Percentiles rank a stretch among this genome's conserved stretches.
phyloP scores from a whole-genome alignment of 2,888 invertebrate species.

The Caenorhabditis sp. region DNA sequence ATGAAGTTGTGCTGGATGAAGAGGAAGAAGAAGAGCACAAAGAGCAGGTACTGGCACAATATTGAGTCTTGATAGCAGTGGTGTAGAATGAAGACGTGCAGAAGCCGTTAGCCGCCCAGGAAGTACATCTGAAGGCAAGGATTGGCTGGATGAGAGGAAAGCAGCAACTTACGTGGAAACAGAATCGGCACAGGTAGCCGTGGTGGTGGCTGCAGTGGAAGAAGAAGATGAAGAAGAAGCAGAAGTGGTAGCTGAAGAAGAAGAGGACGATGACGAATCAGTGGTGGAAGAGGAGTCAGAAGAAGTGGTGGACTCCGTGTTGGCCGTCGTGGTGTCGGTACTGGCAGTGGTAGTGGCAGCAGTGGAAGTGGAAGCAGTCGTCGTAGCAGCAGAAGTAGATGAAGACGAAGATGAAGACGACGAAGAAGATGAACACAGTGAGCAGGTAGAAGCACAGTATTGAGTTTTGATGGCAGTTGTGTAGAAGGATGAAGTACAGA shows the following conservation, averaged over 20 bases:
- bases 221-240: too few species aligned
- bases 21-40: slow-evolving; percentile 18
- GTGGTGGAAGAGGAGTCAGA: not conserved
- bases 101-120: slow-evolving; percentile 30
- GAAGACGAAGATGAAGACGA: too few species aligned
- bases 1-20: slow-evolving; percentile 1
- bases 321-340: not conserved
- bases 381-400: not conserved
- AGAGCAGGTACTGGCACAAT: slow-evolving; percentile 22
- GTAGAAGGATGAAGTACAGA: slow-evolving; percentile 33
- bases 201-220: not conserved
- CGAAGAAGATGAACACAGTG: slow-evolving; percentile 15
- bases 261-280: not conserved
- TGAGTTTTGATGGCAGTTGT: slow-evolving; percentile 31
- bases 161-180: not conserved
- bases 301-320: not conserved
- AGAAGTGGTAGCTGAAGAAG: not conserved
- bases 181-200: slow-evolving; percentile 1
- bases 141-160: too few species aligned
- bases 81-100: slow-evolving; percentile 29
- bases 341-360: not conserved
- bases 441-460: slow-evolving; percentile 26
- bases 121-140: too few species aligned
- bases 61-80: slow-evolving; percentile 14
- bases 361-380: slow-evolving; percentile 1